A percentile compares a stretch with the other conserved stretches of the same genome.
Conservation (phyloP, 2,797 vertebrate genomes). For the Onychomys leucogaster region DNA sequence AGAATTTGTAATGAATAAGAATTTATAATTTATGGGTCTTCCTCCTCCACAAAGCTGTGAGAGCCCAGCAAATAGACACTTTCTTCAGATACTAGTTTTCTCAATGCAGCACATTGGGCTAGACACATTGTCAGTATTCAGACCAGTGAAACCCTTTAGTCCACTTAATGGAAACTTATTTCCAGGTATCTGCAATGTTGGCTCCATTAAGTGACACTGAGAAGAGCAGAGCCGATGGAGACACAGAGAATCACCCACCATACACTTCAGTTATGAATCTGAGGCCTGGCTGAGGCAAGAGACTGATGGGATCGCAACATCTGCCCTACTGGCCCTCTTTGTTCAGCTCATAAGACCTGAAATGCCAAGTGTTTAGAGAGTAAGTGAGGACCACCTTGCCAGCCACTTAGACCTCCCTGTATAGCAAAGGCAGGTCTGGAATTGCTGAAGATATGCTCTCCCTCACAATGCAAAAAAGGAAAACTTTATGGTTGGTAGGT, state of each 20-base stretch:
- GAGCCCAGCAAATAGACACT: neutral
- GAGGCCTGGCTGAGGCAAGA: neutral
- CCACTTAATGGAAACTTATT: neutral
- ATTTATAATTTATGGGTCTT: neutral
- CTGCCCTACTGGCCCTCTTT: neutral
- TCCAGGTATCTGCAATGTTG: neutral
- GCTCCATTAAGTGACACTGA: neutral
- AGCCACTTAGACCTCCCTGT: neutral
- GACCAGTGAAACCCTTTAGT: constrained; percentile 4
- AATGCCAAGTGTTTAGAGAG: neutral
- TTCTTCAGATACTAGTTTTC: neutral
- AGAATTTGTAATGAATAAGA: neutral
- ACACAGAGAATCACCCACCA: neutral
- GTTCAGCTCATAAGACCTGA: neutral
- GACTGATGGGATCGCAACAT: neutral
- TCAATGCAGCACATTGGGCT: neutral
- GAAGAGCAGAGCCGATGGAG: neutral
- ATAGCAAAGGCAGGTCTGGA: neutral
- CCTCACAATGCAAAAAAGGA: neutral
- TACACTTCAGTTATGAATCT: neutral
- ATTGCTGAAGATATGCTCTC: neutral
- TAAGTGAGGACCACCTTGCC: neutral
- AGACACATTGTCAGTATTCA: neutral
- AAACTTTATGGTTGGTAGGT: neutral
- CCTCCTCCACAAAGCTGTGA: neutral